Evolutionary conservation across 2,113 vertebrate species (phyloP).

Genomic region (Rhombomys opimus): DNA sequence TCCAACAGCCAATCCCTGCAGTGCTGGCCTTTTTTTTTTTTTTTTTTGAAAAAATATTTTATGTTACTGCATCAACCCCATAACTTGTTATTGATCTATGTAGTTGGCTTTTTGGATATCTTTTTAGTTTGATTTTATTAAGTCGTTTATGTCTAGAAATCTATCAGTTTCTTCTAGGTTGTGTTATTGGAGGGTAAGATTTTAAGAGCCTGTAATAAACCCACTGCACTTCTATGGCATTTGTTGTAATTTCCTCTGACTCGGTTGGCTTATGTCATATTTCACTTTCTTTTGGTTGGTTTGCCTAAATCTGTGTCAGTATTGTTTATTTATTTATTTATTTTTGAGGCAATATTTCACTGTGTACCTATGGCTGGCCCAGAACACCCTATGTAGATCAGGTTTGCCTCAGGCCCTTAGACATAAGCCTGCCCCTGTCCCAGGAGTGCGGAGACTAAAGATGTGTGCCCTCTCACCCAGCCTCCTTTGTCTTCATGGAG

Average conservation of each 20-base stretch:
- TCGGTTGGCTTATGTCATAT: not conserved
- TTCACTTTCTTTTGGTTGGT: not conserved
- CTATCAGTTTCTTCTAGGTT: not conserved
- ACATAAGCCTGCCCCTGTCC: not conserved
- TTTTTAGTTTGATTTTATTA: not conserved
- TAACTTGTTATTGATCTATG: not conserved
- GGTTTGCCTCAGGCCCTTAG: not conserved
- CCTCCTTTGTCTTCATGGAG: not conserved
- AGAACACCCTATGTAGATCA: not conserved
- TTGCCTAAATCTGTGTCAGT: not conserved
- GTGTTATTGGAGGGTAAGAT: not conserved
- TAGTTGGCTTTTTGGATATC: not conserved
- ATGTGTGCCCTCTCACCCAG: no score
- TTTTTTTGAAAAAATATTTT: not conserved
- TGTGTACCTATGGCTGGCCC: not conserved
- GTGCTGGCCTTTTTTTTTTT: not conserved
- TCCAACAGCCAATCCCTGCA: not conserved
- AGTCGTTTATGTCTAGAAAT: not conserved
- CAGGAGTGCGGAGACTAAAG: not conserved
- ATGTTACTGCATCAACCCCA: not conserved
- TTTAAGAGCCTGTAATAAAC: not conserved
- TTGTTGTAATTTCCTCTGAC: not conserved
- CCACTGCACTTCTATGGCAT: not conserved
- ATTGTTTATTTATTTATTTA: not conserved
- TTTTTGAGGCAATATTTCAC: not conserved